Conservation (phyloP, 1,140 invertebrate species). For the Teleopsis dalmanni region DNA sequence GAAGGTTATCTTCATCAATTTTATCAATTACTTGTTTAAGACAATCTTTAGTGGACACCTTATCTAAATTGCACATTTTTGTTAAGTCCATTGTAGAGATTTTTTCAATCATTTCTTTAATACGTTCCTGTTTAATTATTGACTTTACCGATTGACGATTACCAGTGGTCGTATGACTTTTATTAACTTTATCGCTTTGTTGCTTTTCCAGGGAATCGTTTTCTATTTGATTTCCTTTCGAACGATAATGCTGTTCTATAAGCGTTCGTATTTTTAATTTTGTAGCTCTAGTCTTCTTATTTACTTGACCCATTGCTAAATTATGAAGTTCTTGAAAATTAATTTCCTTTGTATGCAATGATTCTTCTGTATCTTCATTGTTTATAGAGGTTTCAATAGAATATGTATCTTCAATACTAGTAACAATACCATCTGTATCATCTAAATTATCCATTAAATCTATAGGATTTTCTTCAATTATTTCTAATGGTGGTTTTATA, state of each 20-base stretch:
- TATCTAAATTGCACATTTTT: slow-evolving; percentile 37
- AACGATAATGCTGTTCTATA: slow-evolving; percentile 37
- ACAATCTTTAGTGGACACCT: slow-evolving; percentile 39
- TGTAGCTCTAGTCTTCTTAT: slow-evolving; percentile 24
- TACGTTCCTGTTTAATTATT: slow-evolving; percentile 48
- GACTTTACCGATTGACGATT: slow-evolving; percentile 45
- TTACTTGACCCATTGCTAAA: slow-evolving; percentile 26
- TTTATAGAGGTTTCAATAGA: neutral
- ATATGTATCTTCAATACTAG: slow-evolving; percentile 17
- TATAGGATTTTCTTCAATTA: neutral
- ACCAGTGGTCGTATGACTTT: slow-evolving; percentile 20
- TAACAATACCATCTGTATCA: neutral
- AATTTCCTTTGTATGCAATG: slow-evolving; percentile 25
- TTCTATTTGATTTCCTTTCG: slow-evolving; percentile 35
- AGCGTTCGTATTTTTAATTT: slow-evolving; percentile 31
- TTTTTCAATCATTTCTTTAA: slow-evolving; percentile 44
- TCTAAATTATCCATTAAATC: neutral
- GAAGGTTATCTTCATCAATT: slow-evolving; percentile 30
- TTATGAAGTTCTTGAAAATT: slow-evolving; percentile 37
- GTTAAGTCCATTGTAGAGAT: slow-evolving; percentile 41
- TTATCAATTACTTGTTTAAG: slow-evolving; percentile 41
- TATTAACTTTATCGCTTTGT: slow-evolving; percentile 6
- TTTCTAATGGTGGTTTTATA: neutral
- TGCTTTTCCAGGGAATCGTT: slow-evolving; percentile 24
- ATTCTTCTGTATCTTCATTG: neutral